Percentiles rank a stretch among this genome's conserved stretches.
Conservation (phyloP, 2,888 invertebrate species). For the Epirrhoe alternata region DNA sequence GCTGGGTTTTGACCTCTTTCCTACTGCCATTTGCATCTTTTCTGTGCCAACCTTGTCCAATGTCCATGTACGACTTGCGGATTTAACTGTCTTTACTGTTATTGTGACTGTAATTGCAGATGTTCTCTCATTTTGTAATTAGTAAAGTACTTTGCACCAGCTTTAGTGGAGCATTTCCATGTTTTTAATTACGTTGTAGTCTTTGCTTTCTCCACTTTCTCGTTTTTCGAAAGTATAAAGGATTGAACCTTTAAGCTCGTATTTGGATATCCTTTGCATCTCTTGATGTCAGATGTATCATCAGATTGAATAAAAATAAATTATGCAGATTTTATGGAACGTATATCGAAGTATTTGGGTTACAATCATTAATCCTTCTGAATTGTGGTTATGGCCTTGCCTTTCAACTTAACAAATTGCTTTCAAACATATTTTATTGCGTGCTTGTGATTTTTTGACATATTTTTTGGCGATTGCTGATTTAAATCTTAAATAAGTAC, state of each 20-base stretch:
- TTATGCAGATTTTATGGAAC: constrained; percentile 1
- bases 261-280: constrained; percentile 11
- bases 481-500: too few relatives aligned
- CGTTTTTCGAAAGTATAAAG: constrained; percentile 34
- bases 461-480: not conserved
- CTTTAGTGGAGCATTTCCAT: constrained; percentile 1
- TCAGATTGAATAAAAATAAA: constrained; percentile 5
- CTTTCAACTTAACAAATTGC: constrained; percentile 6
- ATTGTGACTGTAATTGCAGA: too few relatives aligned
- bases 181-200: constrained; percentile 12
- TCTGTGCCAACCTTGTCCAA: too few relatives aligned
- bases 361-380: constrained; percentile 10
- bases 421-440: constrained; percentile 9
- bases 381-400: constrained; percentile 11
- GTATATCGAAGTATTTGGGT: constrained; percentile 5
- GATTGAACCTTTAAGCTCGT: constrained; percentile 22
- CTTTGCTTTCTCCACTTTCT: constrained; percentile 36
- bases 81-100: too few relatives aligned
- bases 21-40: too few relatives aligned
- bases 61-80: too few relatives aligned
- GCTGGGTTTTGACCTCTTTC: too few relatives aligned
- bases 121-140: not conserved
- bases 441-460: constrained; percentile 6
- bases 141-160: not conserved
- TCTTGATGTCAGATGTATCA: constrained; percentile 6